phyloP scores from a whole-genome alignment of 2,113 vertebrate species.

The Cynopterus brachyotis region DNA sequence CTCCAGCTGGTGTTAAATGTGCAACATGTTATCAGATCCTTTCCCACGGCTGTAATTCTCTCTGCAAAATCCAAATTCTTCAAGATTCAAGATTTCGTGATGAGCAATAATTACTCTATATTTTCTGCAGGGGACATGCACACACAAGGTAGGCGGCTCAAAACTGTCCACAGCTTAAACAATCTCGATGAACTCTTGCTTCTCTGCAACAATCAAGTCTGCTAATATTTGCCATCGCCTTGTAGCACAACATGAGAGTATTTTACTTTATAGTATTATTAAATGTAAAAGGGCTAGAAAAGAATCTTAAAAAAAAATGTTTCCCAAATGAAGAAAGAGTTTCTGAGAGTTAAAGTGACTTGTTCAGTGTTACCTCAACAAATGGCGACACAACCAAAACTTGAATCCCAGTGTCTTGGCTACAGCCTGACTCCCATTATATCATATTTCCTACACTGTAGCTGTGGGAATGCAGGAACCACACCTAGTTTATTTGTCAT shows the following conservation, averaged over 20 bases:
- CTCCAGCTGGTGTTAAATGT: conserved; percentile 62
- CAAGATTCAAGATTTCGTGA: background rate
- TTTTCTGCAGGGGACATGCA: background rate
- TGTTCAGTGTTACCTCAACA: background rate
- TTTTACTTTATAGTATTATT: background rate
- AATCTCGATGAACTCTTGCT: background rate
- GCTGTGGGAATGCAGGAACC: background rate
- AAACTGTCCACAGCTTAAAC: background rate
- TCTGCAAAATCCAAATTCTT: conserved; percentile 24
- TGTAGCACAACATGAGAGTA: background rate
- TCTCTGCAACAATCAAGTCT: background rate
- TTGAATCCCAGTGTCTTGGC: background rate
- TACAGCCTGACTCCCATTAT: background rate
- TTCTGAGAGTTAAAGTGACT: background rate
- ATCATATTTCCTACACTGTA: background rate
- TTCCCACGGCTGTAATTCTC: conserved; percentile 38
- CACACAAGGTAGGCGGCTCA: background rate
- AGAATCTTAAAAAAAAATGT: background rate
- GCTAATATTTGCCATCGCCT: background rate
- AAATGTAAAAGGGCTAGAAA: background rate
- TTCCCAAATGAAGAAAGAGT: background rate
- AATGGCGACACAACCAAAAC: background rate
- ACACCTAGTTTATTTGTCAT: background rate
- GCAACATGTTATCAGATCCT: conserved; percentile 23
- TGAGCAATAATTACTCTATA: background rate